Evolutionary conservation across 2,113 vertebrate species (phyloP), one percentile per base, ranked within the genome.

Genomic region (Xenotilapia longispinis): DNA sequence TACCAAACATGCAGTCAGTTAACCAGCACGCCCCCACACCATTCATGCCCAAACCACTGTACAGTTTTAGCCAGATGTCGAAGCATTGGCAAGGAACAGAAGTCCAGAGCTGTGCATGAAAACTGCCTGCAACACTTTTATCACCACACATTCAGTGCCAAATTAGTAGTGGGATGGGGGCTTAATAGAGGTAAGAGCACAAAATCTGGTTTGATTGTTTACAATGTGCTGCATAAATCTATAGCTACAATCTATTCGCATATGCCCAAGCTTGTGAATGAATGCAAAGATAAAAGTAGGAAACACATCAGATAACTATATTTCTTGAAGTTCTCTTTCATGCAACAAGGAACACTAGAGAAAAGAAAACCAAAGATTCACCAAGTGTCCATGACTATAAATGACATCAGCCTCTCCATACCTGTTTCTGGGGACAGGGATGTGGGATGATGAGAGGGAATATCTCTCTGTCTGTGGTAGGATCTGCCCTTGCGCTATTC

Each of bases 391-490:
- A 38, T 49, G n/a, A 14, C 4, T 23, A 11, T 21, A 12, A 5
- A 55, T 63, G 15, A 12, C 15, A 31, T 53, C 5, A 58, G 33
- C n/a, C 1, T 57, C n/a, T 88, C 51, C 31, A 14, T 95, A 97
- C 96, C 96, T 96, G 96, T 95, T 94, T 88, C 95, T 95, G 70
- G 96, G 96, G 75, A 97, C 96, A 7, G 96, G 96, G 91, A 97
- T 97, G 92, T 97, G 95, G 73, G 95, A 95, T 19, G 96, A 97
- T 6, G 91, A 53, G 60, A 93, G 84, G 21, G 90, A 86, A 26
- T 92, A 92, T 55, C 73, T 93, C 53, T 96, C 95, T 51, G 92
- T 84, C 23, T 82, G 86, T 54, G 89, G 58, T 78, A 78, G 80
- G 6, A 85, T 92, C 86, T 92, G 92, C 47, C 92, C 94, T 26